Conservation (phyloP, 2,888 invertebrate genomes). For the Hydriomena furcata region DNA sequence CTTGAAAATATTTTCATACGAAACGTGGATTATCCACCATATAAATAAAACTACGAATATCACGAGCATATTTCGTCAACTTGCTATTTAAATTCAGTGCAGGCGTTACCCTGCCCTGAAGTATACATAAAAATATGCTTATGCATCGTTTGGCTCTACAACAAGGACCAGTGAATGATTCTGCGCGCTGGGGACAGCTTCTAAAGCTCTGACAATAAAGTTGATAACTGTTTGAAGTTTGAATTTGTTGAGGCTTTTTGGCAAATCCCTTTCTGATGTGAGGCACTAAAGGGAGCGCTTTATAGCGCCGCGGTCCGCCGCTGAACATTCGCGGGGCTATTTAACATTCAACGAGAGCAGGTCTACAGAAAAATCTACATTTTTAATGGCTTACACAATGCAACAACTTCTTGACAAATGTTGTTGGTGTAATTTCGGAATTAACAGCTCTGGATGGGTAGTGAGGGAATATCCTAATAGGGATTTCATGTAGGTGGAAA, state of each 20-base stretch:
- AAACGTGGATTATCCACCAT: constrained; percentile 19
- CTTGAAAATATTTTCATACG: not conserved
- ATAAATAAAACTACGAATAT: constrained; percentile 52
- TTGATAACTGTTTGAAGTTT: constrained; percentile 31
- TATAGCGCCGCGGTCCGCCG: constrained; percentile 42
- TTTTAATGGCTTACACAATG: constrained; percentile 40
- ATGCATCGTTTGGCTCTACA: constrained; percentile 47
- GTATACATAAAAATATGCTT: constrained; percentile 58
- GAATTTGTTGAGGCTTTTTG: constrained; percentile 39
- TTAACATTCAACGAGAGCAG: constrained; percentile 46
- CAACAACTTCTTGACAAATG: constrained; percentile 32
- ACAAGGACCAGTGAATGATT: constrained; percentile 22
- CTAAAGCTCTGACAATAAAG: constrained; percentile 20
- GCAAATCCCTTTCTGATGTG: constrained; percentile 49
- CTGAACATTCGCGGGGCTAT: constrained; percentile 37
- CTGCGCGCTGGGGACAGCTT: constrained; percentile 7
- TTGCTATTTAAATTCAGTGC: constrained; percentile 62
- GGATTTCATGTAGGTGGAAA: not conserved
- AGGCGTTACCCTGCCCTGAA: constrained; percentile 54
- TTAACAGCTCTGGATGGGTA: constrained; percentile 36
- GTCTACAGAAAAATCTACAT: constrained; percentile 46
- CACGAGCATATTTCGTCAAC: constrained; percentile 57
- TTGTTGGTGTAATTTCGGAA: constrained; percentile 39
- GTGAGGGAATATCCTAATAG: constrained; percentile 23
- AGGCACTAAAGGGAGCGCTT: constrained; percentile 44